Evolutionary conservation across 64 coral and sea anemone genomes (phyloP), one percentile per base, ranked within the genome.

Genomic region (Porites australiensis): DNA sequence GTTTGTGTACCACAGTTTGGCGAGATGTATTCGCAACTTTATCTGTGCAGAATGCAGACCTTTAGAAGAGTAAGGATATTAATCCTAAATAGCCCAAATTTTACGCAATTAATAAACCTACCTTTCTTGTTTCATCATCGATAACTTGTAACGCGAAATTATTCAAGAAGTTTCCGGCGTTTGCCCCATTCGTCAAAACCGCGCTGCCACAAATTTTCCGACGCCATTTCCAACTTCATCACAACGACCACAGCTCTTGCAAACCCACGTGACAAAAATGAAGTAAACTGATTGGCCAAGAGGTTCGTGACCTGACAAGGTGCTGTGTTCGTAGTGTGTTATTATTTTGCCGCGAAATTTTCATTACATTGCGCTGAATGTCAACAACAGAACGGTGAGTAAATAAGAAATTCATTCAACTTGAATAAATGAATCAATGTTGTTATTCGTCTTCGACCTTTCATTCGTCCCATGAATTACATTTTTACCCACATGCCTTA

Each of bases 281-380:
- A 49, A 49, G 81, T 8, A 50, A 84, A 84, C 2, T 50, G 46
- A 84, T 84, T 84, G 81, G 81, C 15, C 47, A 18, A 69, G n/a
- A n/a, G 20, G 44, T 68, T 84, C 81, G 81, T 84, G 81, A 84
- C 81, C n/a, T 18, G 45, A 76, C 62, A 50, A 51, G 8, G 58
- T 82, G 44, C 13, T 63, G 43, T 50, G 44, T 44, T 21, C 22
- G 7, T 19, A 21, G 14, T 69, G 81, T 68, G 27, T 83, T 78
- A 50, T 58, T 55, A 22, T 78, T 78, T 78, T 84, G 46, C 81
- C 63, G 81, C 81, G 81, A 49, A 51, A 64, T 68, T 84, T 84
- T 68, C 58, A 67, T 23, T 63, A 47, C 27, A 37, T 37, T 37
- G 1, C 27, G 27, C 14, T 10, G 59, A 65, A 59, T 65, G 58